Conservation (phyloP, 2,113 vertebrate species). For the Ailurus styani region DNA sequence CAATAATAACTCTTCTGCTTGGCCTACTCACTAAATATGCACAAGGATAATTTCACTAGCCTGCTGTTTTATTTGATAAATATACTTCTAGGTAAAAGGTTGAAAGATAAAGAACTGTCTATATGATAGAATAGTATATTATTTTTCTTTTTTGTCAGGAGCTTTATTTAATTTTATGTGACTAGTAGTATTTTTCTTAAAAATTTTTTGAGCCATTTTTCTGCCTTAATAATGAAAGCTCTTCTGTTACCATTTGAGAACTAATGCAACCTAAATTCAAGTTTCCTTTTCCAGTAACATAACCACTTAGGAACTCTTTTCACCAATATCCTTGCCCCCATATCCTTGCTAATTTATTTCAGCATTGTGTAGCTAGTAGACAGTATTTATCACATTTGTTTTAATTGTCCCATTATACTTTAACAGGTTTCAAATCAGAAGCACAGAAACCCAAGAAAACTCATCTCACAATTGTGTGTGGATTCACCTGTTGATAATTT, state of each 20-base stretch:
- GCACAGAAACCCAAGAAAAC: not conserved
- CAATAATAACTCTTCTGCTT: not conserved
- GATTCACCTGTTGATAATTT: conserved; percentile 47
- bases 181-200: not conserved
- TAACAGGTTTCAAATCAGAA: conserved; percentile 61
- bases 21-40: not conserved
- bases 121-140: not conserved
- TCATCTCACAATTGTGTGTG: conserved; percentile 47
- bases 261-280: not conserved
- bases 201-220: not conserved
- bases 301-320: not conserved
- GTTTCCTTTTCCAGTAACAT: not conserved
- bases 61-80: conserved; percentile 1
- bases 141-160: not conserved
- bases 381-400: not conserved
- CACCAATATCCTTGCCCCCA: not conserved
- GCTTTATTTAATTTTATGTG: not conserved
- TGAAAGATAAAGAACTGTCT: not conserved
- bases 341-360: not conserved
- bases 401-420: not conserved
- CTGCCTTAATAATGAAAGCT: not conserved
- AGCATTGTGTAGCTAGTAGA: not conserved
- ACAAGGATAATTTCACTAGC: not conserved
- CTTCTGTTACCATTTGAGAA: not conserved
- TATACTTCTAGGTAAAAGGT: not conserved